Evolutionary conservation across 2,797 vertebrate species (phyloP).

Genomic region (Propithecus perrieri): DNA sequence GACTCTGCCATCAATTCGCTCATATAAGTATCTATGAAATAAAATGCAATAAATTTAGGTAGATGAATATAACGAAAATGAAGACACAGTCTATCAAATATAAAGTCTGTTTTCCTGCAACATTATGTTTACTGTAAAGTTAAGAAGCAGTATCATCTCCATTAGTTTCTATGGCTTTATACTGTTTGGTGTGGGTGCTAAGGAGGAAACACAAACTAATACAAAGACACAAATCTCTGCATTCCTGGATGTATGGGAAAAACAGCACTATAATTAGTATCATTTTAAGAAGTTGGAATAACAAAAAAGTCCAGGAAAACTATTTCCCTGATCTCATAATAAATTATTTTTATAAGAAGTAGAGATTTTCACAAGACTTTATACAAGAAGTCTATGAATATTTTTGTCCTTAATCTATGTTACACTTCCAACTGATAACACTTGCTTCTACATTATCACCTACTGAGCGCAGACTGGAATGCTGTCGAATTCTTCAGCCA

Average conservation of each 20-base stretch:
- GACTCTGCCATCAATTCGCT: constrained; percentile 97
- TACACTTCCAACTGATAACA: neutral
- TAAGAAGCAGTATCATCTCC: neutral
- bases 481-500: neutral
- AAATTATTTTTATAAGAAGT: neutral
- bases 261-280: neutral
- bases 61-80: constrained; percentile 33
- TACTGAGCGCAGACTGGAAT: neutral
- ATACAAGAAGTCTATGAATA: neutral
- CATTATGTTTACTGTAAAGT: neutral
- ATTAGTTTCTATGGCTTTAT: constrained; percentile 18
- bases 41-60: constrained; percentile 34
- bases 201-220: constrained; percentile 30
- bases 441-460: neutral
- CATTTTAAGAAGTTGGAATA: neutral
- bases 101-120: constrained; percentile 17
- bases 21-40: constrained; percentile 93
- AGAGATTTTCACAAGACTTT: neutral
- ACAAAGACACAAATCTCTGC: neutral
- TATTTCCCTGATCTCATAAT: neutral
- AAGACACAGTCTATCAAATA: neutral
- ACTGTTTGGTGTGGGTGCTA: neutral
- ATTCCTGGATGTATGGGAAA: neutral
- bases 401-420: neutral
- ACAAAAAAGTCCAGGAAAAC: neutral